phyloP scores from a whole-genome alignment of 1,140 invertebrate genomes.

The Plodia interpunctella region DNA sequence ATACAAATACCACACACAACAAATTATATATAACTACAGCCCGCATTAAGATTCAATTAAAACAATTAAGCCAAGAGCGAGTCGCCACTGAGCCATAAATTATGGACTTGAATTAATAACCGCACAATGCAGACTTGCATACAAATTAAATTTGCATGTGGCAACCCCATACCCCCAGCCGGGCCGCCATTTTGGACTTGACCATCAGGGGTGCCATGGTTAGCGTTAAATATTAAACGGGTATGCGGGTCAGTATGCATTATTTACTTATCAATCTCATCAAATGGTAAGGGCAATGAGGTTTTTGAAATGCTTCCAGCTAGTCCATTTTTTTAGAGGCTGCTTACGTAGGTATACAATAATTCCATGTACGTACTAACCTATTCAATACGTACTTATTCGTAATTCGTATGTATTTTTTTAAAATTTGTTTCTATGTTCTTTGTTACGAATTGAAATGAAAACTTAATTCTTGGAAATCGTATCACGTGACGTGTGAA shows the following conservation, averaged over 20 bases:
- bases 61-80: conserved; percentile 53
- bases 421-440: no score
- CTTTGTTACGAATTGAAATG: no score
- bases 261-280: conserved; percentile 8
- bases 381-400: no score
- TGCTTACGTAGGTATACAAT: no score
- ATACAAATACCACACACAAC: neutral
- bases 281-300: neutral
- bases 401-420: no score
- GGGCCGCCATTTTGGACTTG: conserved; percentile 42
- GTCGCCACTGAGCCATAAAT: conserved; percentile 44
- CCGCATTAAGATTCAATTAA: conserved; percentile 71
- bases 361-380: no score
- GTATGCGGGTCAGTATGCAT: conserved; percentile 7
- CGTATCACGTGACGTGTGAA: no score
- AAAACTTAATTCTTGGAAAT: no score
- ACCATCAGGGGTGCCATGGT: conserved; percentile 26
- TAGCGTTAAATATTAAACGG: conserved; percentile 6
- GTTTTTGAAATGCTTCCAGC: conserved; percentile 18
- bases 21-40: conserved; percentile 14
- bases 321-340: neutral
- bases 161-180: conserved; percentile 47
- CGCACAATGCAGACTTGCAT: conserved; percentile 54
- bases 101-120: conserved; percentile 68
- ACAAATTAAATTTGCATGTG: conserved; percentile 69